These are phyloP conservation scores for Mormyrus hasselquistii DNA, from an alignment of 2,797 vertebrate species.

Conservation along the genomic window DNA sequence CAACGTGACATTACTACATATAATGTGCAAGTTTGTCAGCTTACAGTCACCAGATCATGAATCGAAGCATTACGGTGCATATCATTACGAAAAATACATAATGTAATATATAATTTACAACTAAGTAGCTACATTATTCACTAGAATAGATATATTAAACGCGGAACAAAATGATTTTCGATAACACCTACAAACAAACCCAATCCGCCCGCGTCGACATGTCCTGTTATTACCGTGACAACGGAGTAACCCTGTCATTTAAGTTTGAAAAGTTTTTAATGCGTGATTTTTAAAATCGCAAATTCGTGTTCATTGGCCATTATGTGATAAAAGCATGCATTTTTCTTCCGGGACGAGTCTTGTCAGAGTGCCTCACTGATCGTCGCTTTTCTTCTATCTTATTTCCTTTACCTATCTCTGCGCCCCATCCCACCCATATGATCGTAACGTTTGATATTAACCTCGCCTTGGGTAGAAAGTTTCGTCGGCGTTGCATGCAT, in stretches of 20 bases:
- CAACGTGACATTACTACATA: not conserved
- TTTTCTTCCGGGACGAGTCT: not conserved
- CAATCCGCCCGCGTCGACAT: not conserved
- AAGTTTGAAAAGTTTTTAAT: not conserved
- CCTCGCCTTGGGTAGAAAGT: not conserved
- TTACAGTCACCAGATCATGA: not conserved
- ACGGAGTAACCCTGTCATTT: not conserved
- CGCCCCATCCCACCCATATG: not conserved
- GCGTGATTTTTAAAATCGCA: not conserved
- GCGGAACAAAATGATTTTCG: not conserved
- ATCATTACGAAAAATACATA: not conserved
- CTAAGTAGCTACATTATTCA: not conserved
- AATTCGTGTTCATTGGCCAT: not conserved
- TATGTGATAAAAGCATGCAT: not conserved
- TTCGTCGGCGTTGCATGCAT: not conserved
- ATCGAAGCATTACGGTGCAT: not conserved
- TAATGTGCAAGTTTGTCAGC: not conserved
- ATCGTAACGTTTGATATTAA: not conserved
- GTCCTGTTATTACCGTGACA: not conserved
- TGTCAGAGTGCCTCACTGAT: not conserved
- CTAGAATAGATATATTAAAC: not conserved
- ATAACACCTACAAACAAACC: not conserved
- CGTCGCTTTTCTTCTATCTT: not conserved
- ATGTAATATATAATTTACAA: not conserved
- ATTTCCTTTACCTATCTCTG: not conserved